phyloP scores from a whole-genome alignment of 2,888 invertebrate genomes.

The Seladonia tumulorum region DNA sequence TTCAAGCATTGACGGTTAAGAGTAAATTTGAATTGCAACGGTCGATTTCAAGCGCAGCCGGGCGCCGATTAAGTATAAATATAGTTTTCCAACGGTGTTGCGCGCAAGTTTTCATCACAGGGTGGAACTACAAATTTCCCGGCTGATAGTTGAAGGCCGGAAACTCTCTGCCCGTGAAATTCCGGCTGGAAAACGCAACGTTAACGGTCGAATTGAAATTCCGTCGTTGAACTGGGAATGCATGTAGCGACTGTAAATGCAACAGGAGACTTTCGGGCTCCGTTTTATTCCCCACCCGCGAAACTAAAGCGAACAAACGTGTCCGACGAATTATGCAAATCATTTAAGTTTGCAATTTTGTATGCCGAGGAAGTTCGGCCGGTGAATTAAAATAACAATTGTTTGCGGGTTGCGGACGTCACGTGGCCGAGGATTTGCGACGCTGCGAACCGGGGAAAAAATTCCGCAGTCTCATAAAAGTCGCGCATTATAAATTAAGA shows the following conservation, averaged over 20 bases:
- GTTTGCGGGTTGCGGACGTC: conserved; percentile 18
- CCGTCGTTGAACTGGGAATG: not conserved
- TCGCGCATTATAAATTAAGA: conserved; percentile 50
- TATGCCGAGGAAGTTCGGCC: not conserved
- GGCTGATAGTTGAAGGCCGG: not conserved
- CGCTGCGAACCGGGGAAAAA: conserved; percentile 17
- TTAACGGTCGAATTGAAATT: not conserved
- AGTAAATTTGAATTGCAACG: not conserved
- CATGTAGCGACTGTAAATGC: not conserved
- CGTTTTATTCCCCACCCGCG: not conserved
- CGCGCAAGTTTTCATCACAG: not conserved
- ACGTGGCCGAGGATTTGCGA: conserved; percentile 17
- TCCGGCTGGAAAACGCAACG: not conserved
- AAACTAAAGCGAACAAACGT: conserved; percentile 9
- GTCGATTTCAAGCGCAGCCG: not conserved
- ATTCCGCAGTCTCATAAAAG: not conserved
- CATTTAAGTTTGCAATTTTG: not conserved
- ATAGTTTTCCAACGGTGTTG: not conserved
- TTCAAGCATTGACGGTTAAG: not conserved
- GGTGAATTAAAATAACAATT: conserved; percentile 50
- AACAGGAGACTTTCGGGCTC: not conserved
- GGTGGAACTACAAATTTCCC: not conserved
- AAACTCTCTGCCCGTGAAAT: not conserved
- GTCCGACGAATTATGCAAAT: conserved; percentile 3
- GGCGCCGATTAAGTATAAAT: not conserved